Evolutionary conservation across 2,888 invertebrate species (phyloP).

Genomic region (Diarsia mendica): DNA sequence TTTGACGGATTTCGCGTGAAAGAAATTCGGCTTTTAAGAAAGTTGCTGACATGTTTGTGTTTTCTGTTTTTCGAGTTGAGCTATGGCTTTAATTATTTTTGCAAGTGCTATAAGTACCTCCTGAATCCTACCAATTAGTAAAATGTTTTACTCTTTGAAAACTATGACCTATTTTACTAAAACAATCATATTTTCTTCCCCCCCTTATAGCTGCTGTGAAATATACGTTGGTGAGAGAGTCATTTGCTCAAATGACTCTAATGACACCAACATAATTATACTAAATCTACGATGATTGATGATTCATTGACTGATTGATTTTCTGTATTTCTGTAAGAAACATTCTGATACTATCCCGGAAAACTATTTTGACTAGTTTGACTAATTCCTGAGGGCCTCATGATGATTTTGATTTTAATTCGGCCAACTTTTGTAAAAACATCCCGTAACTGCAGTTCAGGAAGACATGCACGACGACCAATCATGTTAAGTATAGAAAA

Average conservation of each 20-base stretch:
- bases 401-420: not conserved
- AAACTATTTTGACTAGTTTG: not conserved
- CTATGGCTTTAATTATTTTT: conserved; percentile 60
- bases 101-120: conserved; percentile 24
- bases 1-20: conserved; percentile 76
- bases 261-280: not conserved
- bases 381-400: not conserved
- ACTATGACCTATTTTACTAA: not conserved
- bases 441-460: not conserved
- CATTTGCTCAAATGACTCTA: not conserved
- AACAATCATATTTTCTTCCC: not conserved
- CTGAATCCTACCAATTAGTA: not conserved
- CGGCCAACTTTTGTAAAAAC: not conserved
- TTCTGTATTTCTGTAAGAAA: not conserved
- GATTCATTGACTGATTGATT: not conserved
- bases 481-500: no score
- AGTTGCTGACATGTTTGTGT: conserved; percentile 64
- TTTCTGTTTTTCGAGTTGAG: conserved; percentile 40
- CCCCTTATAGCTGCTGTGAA: no score
- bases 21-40: conserved; percentile 73
- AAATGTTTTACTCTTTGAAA: not conserved
- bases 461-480: not conserved
- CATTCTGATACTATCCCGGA: not conserved
- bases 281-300: not conserved
- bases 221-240: no score